Percentiles rank a stretch among this genome's conserved stretches.
phyloP scores from a whole-genome alignment of 1,140 invertebrate genomes.

The Orchestia grillus region DNA sequence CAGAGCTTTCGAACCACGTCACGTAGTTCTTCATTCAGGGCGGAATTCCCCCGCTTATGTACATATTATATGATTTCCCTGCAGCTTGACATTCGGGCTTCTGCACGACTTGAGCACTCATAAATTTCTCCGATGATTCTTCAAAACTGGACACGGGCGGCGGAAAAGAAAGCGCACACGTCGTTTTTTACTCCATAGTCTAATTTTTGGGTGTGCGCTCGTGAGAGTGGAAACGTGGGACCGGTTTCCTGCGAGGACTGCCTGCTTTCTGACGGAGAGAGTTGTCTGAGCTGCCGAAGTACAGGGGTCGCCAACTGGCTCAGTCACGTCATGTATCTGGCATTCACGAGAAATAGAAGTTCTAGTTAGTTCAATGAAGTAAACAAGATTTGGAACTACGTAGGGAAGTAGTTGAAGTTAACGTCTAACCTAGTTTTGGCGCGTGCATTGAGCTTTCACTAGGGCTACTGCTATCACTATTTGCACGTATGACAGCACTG shows the following conservation, averaged over 20 bases:
- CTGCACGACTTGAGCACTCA: neutral
- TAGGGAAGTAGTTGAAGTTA: neutral
- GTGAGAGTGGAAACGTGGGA: neutral
- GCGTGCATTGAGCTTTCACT: neutral
- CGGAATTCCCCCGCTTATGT: too few relatives aligned
- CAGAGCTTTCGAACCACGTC: too few relatives aligned
- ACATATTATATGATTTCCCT: too few relatives aligned
- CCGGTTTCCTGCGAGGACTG: neutral
- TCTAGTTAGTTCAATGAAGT: too few relatives aligned
- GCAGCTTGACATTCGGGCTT: too few relatives aligned
- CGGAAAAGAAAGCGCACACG: neutral
- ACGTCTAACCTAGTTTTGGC: neutral
- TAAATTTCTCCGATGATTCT: neutral
- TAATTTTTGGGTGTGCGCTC: neutral
- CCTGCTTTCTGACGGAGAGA: neutral
- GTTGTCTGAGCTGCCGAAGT: neutral
- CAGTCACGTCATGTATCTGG: neutral
- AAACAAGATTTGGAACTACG: neutral
- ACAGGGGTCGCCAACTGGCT: neutral
- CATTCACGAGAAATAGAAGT: neutral
- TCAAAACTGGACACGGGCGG: neutral
- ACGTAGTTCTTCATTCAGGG: too few relatives aligned
- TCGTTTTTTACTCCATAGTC: neutral
- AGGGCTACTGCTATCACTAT: neutral
- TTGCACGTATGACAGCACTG: neutral